Conservation (phyloP, 2,888 invertebrate species). For the Calameuta filiformis region DNA sequence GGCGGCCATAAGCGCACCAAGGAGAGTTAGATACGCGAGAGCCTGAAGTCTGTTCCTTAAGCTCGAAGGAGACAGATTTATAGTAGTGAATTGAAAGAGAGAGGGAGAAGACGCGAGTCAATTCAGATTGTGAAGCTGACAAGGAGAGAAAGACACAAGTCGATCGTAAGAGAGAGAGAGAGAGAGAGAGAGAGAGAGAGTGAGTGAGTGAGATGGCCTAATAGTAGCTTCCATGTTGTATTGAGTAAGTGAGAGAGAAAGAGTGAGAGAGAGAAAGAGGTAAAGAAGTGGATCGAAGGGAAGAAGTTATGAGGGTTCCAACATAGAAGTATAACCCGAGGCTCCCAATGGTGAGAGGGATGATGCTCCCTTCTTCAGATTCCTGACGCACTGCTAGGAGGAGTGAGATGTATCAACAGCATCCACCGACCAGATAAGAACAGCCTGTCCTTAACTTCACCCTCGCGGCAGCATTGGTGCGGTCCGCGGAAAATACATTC, state of each 20-base stretch:
- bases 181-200: too few species aligned
- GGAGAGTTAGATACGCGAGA: neutral
- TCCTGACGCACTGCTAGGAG: conserved; percentile 1
- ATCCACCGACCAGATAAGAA: too few species aligned
- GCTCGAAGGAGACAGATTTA: neutral
- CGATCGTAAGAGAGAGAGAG: too few species aligned
- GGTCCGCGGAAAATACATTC: too few species aligned
- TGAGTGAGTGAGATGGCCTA: too few species aligned
- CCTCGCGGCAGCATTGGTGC: too few species aligned
- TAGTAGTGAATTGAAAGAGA: neutral
- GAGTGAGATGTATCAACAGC: neutral
- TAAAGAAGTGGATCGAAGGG: neutral
- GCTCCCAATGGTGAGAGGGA: neutral
- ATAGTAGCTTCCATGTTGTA: too few species aligned
- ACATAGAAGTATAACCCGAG: conserved; percentile 14
- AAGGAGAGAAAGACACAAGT: neutral
- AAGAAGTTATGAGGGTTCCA: conserved; percentile 7
- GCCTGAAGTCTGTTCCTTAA: neutral
- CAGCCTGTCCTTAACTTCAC: too few species aligned
- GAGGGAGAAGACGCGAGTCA: neutral
- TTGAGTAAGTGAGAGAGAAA: too few species aligned
- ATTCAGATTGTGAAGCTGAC: neutral
- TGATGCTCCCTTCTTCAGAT: conserved; percentile 6
- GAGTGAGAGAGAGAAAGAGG: too few species aligned
- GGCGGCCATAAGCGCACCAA: neutral